Percentiles rank a stretch among this genome's conserved stretches.
Conservation (phyloP, 2,797 vertebrate species). For the Rhinogobio ventralis region DNA sequence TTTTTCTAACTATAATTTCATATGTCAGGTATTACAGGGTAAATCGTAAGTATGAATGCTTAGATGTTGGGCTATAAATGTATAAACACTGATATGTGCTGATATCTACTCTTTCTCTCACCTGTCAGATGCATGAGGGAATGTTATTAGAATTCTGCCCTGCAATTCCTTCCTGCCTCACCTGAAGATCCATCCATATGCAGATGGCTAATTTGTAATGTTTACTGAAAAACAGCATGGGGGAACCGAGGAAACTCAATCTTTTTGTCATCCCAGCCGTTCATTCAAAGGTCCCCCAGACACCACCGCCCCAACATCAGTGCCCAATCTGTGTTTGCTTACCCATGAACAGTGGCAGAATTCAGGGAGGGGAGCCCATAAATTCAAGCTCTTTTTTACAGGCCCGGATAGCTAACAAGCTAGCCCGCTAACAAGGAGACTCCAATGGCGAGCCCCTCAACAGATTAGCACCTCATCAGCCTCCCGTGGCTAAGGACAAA, state of each 20-base stretch:
- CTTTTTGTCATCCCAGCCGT: conserved; percentile 49
- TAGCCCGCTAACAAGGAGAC: conserved; percentile 76
- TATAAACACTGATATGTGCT: neutral
- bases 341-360: conserved; percentile 74
- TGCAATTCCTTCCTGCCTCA: conserved; percentile 73
- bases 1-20: neutral
- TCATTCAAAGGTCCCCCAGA: conserved; percentile 65
- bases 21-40: neutral
- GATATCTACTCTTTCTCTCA: neutral
- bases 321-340: conserved; percentile 83
- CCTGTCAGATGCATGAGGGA: neutral
- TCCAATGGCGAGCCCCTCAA: conserved; percentile 78
- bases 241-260: conserved; percentile 61
- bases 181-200: conserved; percentile 76
- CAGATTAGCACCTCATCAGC: conserved; percentile 94
- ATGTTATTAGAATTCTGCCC: conserved; percentile 19
- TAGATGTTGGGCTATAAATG: neutral
- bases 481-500: conserved; percentile 90
- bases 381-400: conserved; percentile 77
- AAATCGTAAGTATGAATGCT: neutral
- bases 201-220: conserved; percentile 76
- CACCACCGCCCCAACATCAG: conserved; percentile 72
- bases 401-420: conserved; percentile 78
- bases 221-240: conserved; percentile 73
- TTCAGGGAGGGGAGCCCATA: conserved; percentile 75